phyloP scores from a whole-genome alignment of 2,113 vertebrate species.

The Saimiri boliviensis region DNA sequence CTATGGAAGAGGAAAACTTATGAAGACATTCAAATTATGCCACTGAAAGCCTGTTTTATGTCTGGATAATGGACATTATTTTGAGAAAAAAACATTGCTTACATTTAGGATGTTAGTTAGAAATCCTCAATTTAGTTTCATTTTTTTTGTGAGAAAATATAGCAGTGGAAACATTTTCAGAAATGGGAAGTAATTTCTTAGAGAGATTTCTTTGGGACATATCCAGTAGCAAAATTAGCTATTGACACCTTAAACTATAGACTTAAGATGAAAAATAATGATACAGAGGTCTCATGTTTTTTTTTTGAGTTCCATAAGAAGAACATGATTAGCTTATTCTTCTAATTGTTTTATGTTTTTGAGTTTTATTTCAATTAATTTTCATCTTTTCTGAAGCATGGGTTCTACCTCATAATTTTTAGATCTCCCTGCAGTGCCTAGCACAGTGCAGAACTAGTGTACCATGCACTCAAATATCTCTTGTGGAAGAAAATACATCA shows the following conservation, averaged over 20 bases:
- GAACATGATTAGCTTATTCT: not conserved
- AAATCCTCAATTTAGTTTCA: not conserved
- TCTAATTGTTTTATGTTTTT: not conserved
- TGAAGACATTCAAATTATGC: not conserved
- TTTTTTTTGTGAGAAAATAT: not conserved
- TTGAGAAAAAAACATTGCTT: not conserved
- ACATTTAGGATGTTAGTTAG: not conserved
- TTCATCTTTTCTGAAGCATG: not conserved
- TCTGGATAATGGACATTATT: not conserved
- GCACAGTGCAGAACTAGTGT: not conserved
- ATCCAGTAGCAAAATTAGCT: not conserved
- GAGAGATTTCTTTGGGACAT: not conserved
- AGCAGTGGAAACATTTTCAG: not conserved
- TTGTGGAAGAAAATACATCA: not conserved
- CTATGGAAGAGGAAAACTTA: not conserved
- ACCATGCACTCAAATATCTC: not conserved
- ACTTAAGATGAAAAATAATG: not conserved
- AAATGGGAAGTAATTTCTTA: not conserved
- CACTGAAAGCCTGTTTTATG: not conserved
- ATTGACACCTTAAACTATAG: not conserved
- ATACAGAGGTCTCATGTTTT: not conserved
- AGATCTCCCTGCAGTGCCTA: not conserved
- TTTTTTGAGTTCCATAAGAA: not conserved
- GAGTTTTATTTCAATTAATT: not conserved
- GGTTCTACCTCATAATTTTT: not conserved